Conservation (phyloP, 2,888 invertebrate species). For the Fragum sueziense region DNA sequence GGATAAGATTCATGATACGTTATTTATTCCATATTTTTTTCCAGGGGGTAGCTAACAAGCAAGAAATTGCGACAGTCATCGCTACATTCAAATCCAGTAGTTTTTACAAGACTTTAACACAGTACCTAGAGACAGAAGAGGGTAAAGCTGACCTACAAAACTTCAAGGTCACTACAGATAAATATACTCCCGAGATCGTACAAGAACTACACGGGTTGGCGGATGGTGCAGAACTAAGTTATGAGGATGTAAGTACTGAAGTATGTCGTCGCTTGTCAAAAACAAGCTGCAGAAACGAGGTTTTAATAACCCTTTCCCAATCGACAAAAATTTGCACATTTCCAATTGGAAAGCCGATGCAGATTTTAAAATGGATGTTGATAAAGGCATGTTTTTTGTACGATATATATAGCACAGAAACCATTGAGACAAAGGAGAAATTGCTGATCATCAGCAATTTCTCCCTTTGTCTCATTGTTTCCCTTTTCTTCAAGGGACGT, state of each 20-base stretch:
- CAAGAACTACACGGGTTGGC: constrained; percentile 7
- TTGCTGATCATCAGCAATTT: too few species aligned
- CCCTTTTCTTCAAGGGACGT: too few species aligned
- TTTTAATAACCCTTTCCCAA: too few species aligned
- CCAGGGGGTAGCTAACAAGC: constrained; percentile 3
- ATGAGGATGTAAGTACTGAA: constrained; percentile 19
- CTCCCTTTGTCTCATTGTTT: too few species aligned
- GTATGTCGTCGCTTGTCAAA: too few species aligned
- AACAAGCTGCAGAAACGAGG: too few species aligned
- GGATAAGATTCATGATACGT: background rate
- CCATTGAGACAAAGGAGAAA: too few species aligned
- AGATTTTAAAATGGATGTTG: too few species aligned
- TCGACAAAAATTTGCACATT: too few species aligned
- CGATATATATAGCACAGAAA: too few species aligned
- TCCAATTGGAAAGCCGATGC: too few species aligned
- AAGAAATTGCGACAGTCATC: background rate
- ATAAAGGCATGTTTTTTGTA: too few species aligned
- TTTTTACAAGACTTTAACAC: background rate
- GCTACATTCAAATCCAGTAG: background rate
- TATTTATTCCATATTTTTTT: background rate
- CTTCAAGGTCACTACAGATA: constrained; percentile 2
- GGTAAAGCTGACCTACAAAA: background rate
- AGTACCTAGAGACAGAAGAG: background rate
- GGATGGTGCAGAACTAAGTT: constrained; percentile 4
- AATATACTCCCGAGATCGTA: background rate